Evolutionary conservation across 2,113 vertebrate genomes (phyloP).

Genomic region (Irena cyanogastra): DNA sequence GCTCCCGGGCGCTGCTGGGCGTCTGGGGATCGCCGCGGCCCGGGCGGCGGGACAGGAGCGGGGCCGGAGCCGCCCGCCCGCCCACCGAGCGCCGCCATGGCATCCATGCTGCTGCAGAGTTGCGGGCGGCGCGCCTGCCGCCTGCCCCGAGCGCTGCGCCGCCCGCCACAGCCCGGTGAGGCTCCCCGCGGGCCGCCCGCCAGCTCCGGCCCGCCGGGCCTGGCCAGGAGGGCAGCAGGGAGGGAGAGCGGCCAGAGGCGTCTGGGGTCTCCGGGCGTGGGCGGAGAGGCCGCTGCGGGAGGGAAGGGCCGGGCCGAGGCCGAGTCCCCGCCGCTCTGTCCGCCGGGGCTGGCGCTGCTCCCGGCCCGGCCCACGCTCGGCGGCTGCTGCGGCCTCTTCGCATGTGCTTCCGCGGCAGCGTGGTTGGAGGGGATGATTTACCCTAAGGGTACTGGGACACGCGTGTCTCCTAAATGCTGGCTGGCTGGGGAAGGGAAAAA

Average conservation of each 20-base stretch:
- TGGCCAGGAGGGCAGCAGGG: not conserved
- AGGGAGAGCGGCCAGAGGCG: not conserved
- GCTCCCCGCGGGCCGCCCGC: not conserved
- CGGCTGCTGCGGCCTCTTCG: not conserved
- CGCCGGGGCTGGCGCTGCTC: not conserved
- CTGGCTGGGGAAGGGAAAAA: not conserved
- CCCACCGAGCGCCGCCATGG: not conserved
- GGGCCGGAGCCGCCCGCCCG: not conserved
- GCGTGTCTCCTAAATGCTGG: fast-evolving
- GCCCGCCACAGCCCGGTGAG: not conserved
- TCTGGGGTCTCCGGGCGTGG: not conserved
- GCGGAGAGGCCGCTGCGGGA: not conserved
- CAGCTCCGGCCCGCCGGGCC: not conserved
- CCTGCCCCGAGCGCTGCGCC: not conserved
- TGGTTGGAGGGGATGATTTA: not conserved
- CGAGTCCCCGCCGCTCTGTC: not conserved
- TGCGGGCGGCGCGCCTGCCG: not conserved
- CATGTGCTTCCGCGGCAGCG: not conserved
- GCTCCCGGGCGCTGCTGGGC: not conserved
- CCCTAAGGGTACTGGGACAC: not conserved
- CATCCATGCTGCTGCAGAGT: not conserved
- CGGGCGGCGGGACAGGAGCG: not conserved
- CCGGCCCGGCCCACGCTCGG: not conserved
- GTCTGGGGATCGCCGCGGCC: not conserved
- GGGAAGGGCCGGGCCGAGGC: not conserved